phyloP scores from a whole-genome alignment of 2,113 vertebrate species.

The Bothrops jararaca region DNA sequence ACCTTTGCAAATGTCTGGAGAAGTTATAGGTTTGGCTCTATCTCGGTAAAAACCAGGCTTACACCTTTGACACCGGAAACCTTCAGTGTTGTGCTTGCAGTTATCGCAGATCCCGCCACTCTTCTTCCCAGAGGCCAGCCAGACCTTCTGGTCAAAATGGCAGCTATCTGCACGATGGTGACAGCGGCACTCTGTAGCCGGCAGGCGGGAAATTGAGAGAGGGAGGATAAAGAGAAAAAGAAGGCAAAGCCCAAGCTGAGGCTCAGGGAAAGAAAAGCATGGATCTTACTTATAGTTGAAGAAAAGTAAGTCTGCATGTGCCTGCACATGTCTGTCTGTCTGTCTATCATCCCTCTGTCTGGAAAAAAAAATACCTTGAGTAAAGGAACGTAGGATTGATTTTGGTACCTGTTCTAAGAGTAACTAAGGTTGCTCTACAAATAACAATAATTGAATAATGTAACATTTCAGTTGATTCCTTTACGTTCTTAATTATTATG shows the following conservation, averaged over 20 bases:
- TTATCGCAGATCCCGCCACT: conserved; percentile 79
- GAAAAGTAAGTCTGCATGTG: neutral
- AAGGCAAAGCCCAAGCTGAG: neutral
- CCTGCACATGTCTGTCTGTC: neutral
- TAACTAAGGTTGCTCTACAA: neutral
- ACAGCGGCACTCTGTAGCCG: conserved; percentile 79
- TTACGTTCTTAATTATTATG: conserved; percentile 1
- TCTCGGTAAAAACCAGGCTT: conserved; percentile 75
- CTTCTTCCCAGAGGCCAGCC: conserved; percentile 75
- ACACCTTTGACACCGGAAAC: conserved; percentile 83
- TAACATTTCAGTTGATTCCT: neutral
- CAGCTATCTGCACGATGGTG: conserved; percentile 82
- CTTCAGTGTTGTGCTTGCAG: conserved; percentile 82
- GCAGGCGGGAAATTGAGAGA: neutral
- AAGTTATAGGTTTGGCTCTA: conserved; percentile 68
- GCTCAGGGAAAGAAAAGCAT: neutral
- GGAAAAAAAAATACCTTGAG: neutral
- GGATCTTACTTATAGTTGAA: neutral
- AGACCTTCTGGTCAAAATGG: conserved; percentile 77
- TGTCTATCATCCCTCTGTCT: neutral
- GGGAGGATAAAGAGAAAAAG: neutral
- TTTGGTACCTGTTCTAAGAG: neutral
- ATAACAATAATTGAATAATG: neutral
- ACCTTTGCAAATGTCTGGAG: conserved; percentile 79
- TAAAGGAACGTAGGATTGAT: neutral